phyloP scores from a whole-genome alignment of 2,113 vertebrate genomes.

The Halcyon malimbica region DNA sequence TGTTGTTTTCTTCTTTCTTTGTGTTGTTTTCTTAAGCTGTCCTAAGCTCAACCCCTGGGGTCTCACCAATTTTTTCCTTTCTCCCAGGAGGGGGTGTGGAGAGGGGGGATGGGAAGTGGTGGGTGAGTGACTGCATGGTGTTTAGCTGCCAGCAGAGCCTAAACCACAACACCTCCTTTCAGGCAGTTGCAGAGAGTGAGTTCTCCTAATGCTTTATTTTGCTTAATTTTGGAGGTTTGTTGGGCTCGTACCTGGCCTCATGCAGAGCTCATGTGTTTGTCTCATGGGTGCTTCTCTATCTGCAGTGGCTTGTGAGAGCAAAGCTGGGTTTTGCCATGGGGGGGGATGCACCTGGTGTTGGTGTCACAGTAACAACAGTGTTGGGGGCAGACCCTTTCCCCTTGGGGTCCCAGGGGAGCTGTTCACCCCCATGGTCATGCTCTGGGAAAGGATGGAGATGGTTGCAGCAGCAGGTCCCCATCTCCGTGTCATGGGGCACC shows the following conservation, averaged over 20 bases:
- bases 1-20: too few species aligned
- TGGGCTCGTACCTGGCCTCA: neutral
- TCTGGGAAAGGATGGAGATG: neutral
- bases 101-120: too few species aligned
- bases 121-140: too few species aligned
- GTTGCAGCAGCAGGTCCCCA: neutral
- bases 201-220: neutral
- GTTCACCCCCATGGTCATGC: neutral
- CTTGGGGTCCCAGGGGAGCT: neutral
- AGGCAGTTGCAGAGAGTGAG: neutral
- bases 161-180: neutral
- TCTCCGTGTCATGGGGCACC: neutral
- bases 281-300: neutral
- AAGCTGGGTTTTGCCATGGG: neutral
- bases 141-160: too few species aligned
- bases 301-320: accelerated
- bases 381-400: neutral
- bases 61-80: too few species aligned
- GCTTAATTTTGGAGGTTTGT: neutral
- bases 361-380: accelerated
- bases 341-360: neutral
- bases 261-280: neutral
- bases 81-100: too few species aligned
- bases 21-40: too few species aligned
- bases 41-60: too few species aligned